Conservation (phyloP, 2,888 invertebrate species). For the Pherbina coryleti region DNA sequence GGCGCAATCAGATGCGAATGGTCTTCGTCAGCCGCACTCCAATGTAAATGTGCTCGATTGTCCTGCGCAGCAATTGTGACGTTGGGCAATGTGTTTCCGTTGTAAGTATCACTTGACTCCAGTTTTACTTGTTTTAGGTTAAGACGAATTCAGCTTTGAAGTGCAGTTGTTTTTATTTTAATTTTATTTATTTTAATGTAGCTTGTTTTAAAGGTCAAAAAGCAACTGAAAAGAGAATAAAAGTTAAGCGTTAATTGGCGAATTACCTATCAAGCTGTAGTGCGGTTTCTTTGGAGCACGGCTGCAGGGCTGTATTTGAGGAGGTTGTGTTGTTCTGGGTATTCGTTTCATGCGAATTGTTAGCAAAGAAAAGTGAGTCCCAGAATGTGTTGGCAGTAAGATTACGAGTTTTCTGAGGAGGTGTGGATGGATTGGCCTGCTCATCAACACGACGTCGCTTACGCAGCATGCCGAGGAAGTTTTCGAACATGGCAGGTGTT, state of each 20-base stretch:
- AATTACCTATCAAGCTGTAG: constrained; percentile 59
- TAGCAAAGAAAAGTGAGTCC: constrained; percentile 33
- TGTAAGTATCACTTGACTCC: neutral
- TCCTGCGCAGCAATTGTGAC: constrained; percentile 15
- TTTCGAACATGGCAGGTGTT: constrained; percentile 57
- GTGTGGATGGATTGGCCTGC: constrained; percentile 35
- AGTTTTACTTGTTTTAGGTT: constrained; percentile 5
- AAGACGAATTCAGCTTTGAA: neutral
- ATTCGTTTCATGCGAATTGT: constrained; percentile 11
- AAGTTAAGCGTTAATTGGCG: constrained; percentile 45
- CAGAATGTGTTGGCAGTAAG: constrained; percentile 4
- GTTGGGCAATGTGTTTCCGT: neutral
- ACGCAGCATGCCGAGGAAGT: constrained; percentile 61
- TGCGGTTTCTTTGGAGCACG: constrained; percentile 31
- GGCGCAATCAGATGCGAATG: constrained; percentile 17
- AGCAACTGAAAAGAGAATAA: constrained; percentile 56
- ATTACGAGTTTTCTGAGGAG: neutral
- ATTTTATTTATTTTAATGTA: neutral
- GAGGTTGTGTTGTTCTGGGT: constrained; percentile 4
- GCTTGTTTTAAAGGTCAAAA: neutral
- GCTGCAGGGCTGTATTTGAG: constrained; percentile 33
- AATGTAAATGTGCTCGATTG: neutral
- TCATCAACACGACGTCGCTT: constrained; percentile 63
- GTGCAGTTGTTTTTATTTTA: neutral
- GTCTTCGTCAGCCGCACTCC: constrained; percentile 12